Base-by-base conservation (phyloP, 1,140 invertebrate species). In the Scylla paramamosain region DNA sequence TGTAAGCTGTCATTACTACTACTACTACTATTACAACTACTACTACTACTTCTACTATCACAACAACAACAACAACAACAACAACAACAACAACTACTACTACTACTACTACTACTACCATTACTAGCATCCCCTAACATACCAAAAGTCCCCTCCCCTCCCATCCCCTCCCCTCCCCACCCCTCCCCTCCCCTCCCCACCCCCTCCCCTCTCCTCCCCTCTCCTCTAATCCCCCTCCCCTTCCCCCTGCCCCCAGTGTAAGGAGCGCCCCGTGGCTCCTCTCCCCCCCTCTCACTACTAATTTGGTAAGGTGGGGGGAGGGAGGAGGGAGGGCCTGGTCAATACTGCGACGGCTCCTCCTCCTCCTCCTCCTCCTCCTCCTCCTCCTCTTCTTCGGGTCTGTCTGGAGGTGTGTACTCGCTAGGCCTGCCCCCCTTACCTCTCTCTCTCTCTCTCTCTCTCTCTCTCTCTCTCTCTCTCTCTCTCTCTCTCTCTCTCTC, bases 341-440 rank as follows among this genome's bases (percentile, higher is more conserved):
- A 91, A 28, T 67, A 32, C 90, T 77, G 14, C 39, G 39, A n/a
- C 77, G 25, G 2, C 91, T 28, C 82, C 77, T 67, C 91, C 14
- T 48, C 39, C 39, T 93, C 77, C 45, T 39, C 77, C n/a, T 46
- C 82, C 28, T 92, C 91, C 31, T 39, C 67, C 48, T 29, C 29
- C 91, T 88, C 91, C n/a, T 84, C 45, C 25, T 46, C 91, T 20
- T 59, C 86, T n/a, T 88, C 31, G 32, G 16, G 32, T 88, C 86
- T 88, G 32, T 46, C 45, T 88, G 32, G 31, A 45, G 31, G 32
- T 39, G 28, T 86, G 32, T 46, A 88, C 25, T 46, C 86, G 45
- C 86, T 46, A 45, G 32, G 14, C 86, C 20, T 46, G 7, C 4
- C 39, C 84, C 29, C 84, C 20, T 25, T 29, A 8, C 29, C 86